Percentiles rank a stretch among this genome's conserved stretches.
Evolutionary conservation across 2,113 vertebrate species (phyloP).

Genomic region (Esox niger): DNA sequence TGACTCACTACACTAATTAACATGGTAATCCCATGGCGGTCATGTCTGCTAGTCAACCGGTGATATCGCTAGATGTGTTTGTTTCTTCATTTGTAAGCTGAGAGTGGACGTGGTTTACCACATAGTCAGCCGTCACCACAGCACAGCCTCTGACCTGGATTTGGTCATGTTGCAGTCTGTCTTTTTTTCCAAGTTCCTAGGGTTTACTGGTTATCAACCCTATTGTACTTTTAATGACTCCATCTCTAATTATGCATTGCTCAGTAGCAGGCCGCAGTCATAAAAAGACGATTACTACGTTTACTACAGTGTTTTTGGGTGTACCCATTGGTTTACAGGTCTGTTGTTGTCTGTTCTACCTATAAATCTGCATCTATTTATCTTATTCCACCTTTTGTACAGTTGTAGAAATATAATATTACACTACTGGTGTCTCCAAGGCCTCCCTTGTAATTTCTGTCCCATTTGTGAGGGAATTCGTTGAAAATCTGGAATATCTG

Average conservation of each 20-base stretch:
- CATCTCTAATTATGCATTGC: too few species aligned
- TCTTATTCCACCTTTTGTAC: too few species aligned
- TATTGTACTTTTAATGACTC: background rate
- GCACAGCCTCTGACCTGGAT: slow-evolving; percentile 41
- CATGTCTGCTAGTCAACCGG: slow-evolving; percentile 35
- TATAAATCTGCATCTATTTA: too few species aligned
- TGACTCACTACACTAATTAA: background rate
- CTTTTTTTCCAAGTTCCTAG: slow-evolving; percentile 58
- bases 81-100: slow-evolving; percentile 39
- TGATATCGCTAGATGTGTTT: slow-evolving; percentile 24
- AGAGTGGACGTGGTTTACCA: slow-evolving; percentile 39
- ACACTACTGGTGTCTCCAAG: slow-evolving; percentile 15
- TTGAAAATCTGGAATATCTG: slow-evolving; percentile 2
- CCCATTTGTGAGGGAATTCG: slow-evolving; percentile 30
- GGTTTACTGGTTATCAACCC: slow-evolving; percentile 37
- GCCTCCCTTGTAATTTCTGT: slow-evolving; percentile 32
- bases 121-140: slow-evolving; percentile 27
- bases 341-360: too few species aligned
- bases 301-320: too few species aligned
- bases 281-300: too few species aligned
- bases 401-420: too few species aligned
- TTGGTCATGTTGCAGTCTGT: slow-evolving; percentile 52
- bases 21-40: too few species aligned
- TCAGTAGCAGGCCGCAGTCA: too few species aligned
- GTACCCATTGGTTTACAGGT: too few species aligned